Evolutionary conservation across 2,797 vertebrate genomes (phyloP).

Genomic region (Champsocephalus esox): DNA sequence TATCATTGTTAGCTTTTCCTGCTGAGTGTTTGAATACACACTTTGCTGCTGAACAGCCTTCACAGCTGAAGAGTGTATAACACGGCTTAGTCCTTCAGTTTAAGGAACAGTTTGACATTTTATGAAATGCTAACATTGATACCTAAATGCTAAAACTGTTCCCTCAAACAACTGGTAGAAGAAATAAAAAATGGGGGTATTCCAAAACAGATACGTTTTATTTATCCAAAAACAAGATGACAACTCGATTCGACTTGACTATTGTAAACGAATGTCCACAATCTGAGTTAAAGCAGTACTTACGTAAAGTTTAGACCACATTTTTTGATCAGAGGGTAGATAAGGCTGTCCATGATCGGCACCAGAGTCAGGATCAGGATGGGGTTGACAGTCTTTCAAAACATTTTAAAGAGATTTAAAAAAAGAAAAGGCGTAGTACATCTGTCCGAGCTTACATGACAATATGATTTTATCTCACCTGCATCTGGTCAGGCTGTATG

Average conservation of each 20-base stretch:
- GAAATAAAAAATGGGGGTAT: background rate
- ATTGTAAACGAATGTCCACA: background rate
- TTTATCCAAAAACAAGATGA: background rate
- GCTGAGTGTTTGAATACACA: background rate
- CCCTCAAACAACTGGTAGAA: background rate
- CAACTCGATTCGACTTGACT: background rate
- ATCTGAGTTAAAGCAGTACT: conserved; percentile 42
- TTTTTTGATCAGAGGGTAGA: conserved; percentile 93
- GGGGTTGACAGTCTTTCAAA: conserved; percentile 90
- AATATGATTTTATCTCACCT: conserved; percentile 80
- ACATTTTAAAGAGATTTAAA: conserved; percentile 60
- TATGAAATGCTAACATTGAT: too few relatives aligned
- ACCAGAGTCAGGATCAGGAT: conserved; percentile 94
- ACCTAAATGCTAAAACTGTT: background rate
- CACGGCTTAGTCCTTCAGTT: background rate
- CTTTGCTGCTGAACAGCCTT: background rate
- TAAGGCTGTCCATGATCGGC: conserved; percentile 86
- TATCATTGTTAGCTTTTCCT: background rate
- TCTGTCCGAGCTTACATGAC: background rate
- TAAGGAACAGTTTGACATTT: background rate
- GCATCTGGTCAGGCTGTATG: conserved; percentile 97
- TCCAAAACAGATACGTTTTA: background rate
- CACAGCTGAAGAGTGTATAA: background rate
- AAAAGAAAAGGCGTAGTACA: conserved; percentile 36
- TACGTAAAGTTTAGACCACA: conserved; percentile 95